These are phyloP conservation scores for Poliocrania exsul DNA, from an alignment of 2,797 vertebrate species.

Conservation along the genomic window DNA sequence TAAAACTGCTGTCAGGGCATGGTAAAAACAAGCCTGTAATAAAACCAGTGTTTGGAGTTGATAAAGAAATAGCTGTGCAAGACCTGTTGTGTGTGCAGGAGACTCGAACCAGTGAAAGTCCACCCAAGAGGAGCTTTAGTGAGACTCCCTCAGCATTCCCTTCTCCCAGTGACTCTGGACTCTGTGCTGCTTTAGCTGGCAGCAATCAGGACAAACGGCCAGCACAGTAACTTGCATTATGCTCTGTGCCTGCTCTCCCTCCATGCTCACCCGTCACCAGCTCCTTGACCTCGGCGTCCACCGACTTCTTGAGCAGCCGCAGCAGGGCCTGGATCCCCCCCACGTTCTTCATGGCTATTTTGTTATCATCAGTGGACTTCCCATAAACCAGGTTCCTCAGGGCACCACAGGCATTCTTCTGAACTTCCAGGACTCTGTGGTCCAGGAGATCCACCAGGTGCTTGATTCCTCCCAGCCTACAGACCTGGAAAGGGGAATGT, in stretches of 20 bases:
- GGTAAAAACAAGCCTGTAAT: not conserved
- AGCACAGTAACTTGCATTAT: not conserved
- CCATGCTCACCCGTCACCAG: slow-evolving; percentile 90
- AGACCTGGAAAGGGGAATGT: slow-evolving; percentile 81
- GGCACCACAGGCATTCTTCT: slow-evolving; percentile 93
- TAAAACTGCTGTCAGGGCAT: not conserved
- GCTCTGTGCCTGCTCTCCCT: not conserved
- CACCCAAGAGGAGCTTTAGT: not conserved
- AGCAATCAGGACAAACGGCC: not conserved
- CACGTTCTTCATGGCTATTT: slow-evolving; percentile 92
- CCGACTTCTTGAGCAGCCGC: slow-evolving; percentile 90
- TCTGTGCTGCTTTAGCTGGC: not conserved
- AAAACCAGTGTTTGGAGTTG: not conserved
- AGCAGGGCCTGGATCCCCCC: slow-evolving; percentile 93
- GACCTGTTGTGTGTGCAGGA: not conserved
- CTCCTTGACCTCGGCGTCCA: slow-evolving; percentile 92
- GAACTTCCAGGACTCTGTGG: slow-evolving; percentile 93
- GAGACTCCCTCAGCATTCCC: not conserved
- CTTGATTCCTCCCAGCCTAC: slow-evolving; percentile 92
- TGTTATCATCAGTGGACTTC: slow-evolving; percentile 95
- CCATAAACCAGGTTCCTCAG: slow-evolving; percentile 96
- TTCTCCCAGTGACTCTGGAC: not conserved
- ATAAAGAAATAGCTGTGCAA: not conserved
- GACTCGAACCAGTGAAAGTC: not conserved
- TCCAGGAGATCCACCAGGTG: slow-evolving; percentile 95